These are phyloP conservation scores for Perithous albicinctus DNA, from an alignment of 2,888 invertebrate species.

Conservation along the genomic window DNA sequence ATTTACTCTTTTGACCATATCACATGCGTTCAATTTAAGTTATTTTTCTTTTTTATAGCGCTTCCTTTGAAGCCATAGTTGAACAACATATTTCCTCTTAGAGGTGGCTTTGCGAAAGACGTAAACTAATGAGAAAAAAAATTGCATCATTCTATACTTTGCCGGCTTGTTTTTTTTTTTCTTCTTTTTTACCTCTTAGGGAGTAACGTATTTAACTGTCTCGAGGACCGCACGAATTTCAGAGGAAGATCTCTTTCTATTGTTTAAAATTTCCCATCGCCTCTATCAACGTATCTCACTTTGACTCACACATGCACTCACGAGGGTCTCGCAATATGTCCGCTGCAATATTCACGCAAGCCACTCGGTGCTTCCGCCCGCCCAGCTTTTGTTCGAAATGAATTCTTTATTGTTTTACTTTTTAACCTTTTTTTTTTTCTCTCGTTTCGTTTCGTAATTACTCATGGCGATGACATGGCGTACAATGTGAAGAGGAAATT, in stretches of 20 bases:
- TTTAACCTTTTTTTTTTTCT: background rate
- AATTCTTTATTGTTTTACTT: slow-evolving; percentile 6
- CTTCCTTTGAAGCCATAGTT: no score
- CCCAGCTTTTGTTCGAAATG: slow-evolving; percentile 7
- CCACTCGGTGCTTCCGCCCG: background rate
- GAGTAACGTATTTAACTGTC: no score
- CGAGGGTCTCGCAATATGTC: background rate
- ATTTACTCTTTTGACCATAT: no score
- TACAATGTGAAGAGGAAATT: background rate
- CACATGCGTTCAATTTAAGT: no score
- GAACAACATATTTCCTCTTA: no score
- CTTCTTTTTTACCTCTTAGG: no score
- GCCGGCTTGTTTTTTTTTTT: no score
- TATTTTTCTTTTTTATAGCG: no score
- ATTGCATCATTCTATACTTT: no score
- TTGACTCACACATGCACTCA: background rate
- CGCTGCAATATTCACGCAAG: slow-evolving; percentile 25
- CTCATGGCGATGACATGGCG: background rate
- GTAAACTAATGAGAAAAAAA: no score
- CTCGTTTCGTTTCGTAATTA: slow-evolving; percentile 15
- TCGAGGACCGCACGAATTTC: background rate
- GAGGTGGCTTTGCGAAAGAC: no score
- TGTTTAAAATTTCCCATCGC: background rate
- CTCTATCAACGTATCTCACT: background rate
- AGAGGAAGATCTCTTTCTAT: background rate